Evolutionary conservation across 2,797 vertebrate genomes (phyloP), one percentile per base, ranked within the genome.

Genomic region (Scyliorhinus canicula): DNA sequence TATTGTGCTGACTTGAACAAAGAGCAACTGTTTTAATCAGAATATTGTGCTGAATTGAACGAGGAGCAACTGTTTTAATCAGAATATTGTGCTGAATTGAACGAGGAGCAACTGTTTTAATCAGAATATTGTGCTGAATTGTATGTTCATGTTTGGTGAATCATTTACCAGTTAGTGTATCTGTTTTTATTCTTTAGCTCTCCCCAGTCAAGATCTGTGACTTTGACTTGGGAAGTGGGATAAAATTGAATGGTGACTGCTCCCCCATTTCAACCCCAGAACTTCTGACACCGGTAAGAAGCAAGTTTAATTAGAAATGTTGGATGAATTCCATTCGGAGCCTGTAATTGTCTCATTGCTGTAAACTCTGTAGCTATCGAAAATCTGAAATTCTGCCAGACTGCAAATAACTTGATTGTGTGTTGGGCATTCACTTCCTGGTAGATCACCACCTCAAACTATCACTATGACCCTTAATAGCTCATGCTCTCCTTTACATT

Each of bases 181-280:
- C 1, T 2, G 19, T 9, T 31, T 95, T 52, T n/a, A 0, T 44
- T 44, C 28, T 0, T n/a, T 65, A 99, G 99, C 98, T 99, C 95
- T 99, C 98, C 5, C 99, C 99, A 0, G 98, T 99, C 95, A 99
- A 99, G 97, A 99, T 99, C 96, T 99, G 99, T 6, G 99, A 99
- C 96, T 99, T 99, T 77, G 99, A 99, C 97, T 96, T 99, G 96
- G 99, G 99, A 95, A 99, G 99, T 28, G 98, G 99, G 95, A 99
- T 99, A 96, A 99, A 99, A 96, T 97, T 99, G 95, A 99, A 99
- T 60, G 98, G 98, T 16, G 99, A 99, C 95, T 99, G 99, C 95
- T 99, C 99, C 8, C 99, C 99, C 65, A 99, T 99, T 96, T 99
- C 99, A 93, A 99, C 99, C 67, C 99, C 99, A 0, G 99, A 99